A percentile compares a stretch with the other conserved stretches of the same genome.
Conservation (phyloP, 1,140 invertebrate genomes). For the Drosophila tsacasi region DNA sequence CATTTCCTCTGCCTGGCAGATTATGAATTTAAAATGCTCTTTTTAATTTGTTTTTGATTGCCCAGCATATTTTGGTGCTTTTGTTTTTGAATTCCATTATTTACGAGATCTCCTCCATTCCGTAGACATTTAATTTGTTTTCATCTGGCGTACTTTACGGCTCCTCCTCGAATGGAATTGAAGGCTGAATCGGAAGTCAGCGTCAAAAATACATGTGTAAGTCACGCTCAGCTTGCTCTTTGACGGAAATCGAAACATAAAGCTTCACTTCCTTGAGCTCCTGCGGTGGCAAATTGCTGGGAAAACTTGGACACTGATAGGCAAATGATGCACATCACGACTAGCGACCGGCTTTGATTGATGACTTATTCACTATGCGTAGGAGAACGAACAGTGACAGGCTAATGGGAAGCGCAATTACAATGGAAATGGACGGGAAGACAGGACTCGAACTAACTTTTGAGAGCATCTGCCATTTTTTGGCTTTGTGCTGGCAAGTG, state of each 20-base stretch:
- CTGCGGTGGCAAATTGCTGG: slow-evolving; percentile 27
- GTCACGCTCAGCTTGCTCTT: slow-evolving; percentile 10
- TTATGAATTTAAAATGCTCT: slow-evolving; percentile 65
- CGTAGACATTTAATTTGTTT: slow-evolving; percentile 64
- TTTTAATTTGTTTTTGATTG: slow-evolving; percentile 72
- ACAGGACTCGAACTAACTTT: neutral
- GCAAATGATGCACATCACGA: slow-evolving; percentile 47
- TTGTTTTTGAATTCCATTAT: slow-evolving; percentile 59
- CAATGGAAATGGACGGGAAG: neutral
- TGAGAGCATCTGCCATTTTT: neutral
- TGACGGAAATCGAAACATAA: slow-evolving; percentile 45
- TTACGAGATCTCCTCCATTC: slow-evolving; percentile 45
- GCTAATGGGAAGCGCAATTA: slow-evolving; percentile 32
- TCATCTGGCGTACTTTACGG: slow-evolving; percentile 40
- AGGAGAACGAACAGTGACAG: slow-evolving; percentile 1
- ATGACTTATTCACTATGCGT: slow-evolving; percentile 31
- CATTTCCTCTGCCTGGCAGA: slow-evolving; percentile 53
- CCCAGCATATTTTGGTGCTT: slow-evolving; percentile 47
- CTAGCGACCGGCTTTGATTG: slow-evolving; percentile 28
- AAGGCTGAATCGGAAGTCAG: slow-evolving; percentile 19
- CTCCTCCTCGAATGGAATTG: neutral
- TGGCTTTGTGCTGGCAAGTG: neutral
- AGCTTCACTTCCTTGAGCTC: slow-evolving; percentile 31
- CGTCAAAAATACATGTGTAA: slow-evolving; percentile 60
- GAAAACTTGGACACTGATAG: slow-evolving; percentile 30